Conservation (phyloP, 1,140 invertebrate genomes). For the Magallana angulata region DNA sequence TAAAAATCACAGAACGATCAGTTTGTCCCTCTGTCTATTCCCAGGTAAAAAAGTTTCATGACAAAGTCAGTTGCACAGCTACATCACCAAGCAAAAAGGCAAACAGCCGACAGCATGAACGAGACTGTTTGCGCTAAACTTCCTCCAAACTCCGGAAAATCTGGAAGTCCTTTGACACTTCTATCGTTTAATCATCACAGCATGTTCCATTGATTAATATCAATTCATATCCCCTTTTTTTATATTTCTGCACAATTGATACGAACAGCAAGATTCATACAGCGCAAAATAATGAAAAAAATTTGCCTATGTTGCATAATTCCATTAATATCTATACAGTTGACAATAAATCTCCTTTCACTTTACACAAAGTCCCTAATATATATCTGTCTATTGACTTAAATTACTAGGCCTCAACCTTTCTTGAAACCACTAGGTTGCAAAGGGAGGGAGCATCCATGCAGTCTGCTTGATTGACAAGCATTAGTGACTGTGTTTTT, state of each 20-base stretch:
- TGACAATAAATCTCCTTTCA: conserved; percentile 19
- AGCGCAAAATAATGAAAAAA: not conserved
- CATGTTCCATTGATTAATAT: conserved; percentile 21
- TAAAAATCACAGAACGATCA: not conserved
- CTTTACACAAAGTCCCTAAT: not conserved
- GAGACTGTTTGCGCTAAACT: not conserved
- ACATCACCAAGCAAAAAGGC: not conserved
- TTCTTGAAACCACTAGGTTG: not conserved
- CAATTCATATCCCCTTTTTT: not conserved
- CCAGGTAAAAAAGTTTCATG: not conserved
- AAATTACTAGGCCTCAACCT: not conserved
- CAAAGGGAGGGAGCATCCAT: not conserved
- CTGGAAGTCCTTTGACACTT: conserved; percentile 12
- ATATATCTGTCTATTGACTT: conserved; percentile 3
- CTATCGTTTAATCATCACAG: conserved; percentile 25
- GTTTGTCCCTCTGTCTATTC: not conserved
- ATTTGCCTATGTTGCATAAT: not conserved
- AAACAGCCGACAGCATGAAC: not conserved
- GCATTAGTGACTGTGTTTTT: not conserved
- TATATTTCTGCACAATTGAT: not conserved
- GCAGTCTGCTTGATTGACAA: not conserved
- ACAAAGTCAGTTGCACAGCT: not conserved
- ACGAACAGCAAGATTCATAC: conserved; percentile 1
- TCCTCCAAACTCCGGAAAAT: conserved; percentile 11
- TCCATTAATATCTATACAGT: not conserved